Conservation (phyloP, 2,113 vertebrate genomes). For the Aythya baeri region DNA sequence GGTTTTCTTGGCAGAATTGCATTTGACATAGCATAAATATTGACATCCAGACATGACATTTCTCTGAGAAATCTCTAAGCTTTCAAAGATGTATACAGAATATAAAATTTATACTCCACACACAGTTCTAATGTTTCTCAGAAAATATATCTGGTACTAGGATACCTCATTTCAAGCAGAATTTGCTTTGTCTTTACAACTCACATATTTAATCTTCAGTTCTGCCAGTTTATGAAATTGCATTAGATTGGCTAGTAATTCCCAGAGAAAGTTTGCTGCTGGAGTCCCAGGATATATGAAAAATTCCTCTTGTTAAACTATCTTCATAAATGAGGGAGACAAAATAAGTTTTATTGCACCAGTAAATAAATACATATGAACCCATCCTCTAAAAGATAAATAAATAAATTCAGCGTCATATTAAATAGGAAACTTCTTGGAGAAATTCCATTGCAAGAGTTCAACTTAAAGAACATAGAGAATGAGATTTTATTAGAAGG, state of each 20-base stretch:
- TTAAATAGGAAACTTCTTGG: neutral
- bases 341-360: neutral
- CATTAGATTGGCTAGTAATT: neutral
- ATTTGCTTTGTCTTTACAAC: neutral
- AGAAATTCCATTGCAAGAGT: neutral
- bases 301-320: neutral
- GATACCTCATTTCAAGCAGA: neutral
- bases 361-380: neutral
- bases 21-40: neutral
- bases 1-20: neutral
- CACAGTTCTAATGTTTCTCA: neutral
- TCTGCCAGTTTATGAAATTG: neutral
- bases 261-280: neutral
- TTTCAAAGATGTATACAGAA: neutral
- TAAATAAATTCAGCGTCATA: neutral
- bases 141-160: neutral
- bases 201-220: neutral
- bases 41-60: neutral
- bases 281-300: neutral
- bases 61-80: neutral
- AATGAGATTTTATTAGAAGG: neutral
- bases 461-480: neutral
- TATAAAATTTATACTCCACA: neutral
- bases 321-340: neutral
- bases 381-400: neutral